Evolutionary conservation across 1,140 invertebrate genomes (phyloP), one percentile per base, ranked within the genome.

Genomic region (Lineus longissimus): DNA sequence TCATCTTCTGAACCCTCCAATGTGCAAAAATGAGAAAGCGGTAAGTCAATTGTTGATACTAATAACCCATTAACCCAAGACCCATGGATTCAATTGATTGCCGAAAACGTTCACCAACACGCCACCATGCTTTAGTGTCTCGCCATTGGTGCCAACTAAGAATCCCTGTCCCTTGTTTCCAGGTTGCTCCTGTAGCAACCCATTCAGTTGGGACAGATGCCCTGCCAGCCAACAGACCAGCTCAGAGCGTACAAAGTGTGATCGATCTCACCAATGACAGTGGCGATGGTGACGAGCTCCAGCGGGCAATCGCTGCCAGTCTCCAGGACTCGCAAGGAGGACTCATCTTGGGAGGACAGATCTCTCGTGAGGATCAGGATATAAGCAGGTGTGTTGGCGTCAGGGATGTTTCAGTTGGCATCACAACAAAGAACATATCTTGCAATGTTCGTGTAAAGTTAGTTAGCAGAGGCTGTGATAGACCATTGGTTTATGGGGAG

Each of bases 301-400:
- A 82, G 64, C 79, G 81, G 70, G 83, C 83, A 23, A 84, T 84
- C 47, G 81, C 72, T 36, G 76, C 81, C 11, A 82, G 81, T 66
- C 68, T 83, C n/a, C 74, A 80, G 62, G 80, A 82, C 56, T 57
- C 54, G 43, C 68, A 47, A 40, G 67, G 66, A 43, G 70, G 67
- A 27, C 73, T 72, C 6, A 78, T 81, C 56, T 70, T 80, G 58
- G 75, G 78, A 65, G 73, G 77, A 55, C 75, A 81, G 67, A 61
- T 73, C 13, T 78, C 78, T 17, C 70, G 76, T 17, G 82, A 84
- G 65, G 82, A 83, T 61, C 79, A 82, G 61, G 82, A 84, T 65
- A 80, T 81, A 36, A 80, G 78, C 71, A 73, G 77, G 78, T 81
- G 6, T 4, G n/a, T 17, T 2, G n/a, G 17, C 4, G 54, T 29